Evolutionary conservation across 2,888 invertebrate species (phyloP).

Genomic region (Cryptophagus acutangulus): DNA sequence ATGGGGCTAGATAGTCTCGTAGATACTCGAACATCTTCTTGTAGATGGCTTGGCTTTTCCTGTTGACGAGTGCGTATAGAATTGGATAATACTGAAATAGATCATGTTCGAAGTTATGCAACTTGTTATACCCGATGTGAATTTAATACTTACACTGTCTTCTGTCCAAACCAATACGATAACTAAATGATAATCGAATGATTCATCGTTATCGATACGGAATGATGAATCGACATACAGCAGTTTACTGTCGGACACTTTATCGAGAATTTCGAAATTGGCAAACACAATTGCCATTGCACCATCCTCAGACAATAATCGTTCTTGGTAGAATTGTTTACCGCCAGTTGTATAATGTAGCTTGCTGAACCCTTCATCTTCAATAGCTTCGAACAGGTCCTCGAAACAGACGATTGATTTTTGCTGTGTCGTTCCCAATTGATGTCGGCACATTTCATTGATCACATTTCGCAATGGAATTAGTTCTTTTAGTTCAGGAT

Average conservation of each 20-base stretch:
- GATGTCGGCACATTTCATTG: constrained; percentile 41
- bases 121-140: too few relatives aligned
- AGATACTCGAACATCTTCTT: constrained; percentile 39
- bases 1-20: constrained; percentile 36
- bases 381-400: constrained; percentile 37
- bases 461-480: constrained; percentile 39
- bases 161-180: constrained; percentile 42
- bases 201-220: constrained; percentile 37
- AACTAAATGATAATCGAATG: constrained; percentile 40
- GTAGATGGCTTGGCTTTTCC: constrained; percentile 39
- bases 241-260: constrained; percentile 35
- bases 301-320: constrained; percentile 55
- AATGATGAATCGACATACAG: constrained; percentile 46
- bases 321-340: constrained; percentile 53
- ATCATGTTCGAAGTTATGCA: too few relatives aligned
- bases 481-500: constrained; percentile 34
- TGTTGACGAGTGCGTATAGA: constrained; percentile 38
- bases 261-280: constrained; percentile 34
- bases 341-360: constrained; percentile 40
- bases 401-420: constrained; percentile 35
- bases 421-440: too few relatives aligned
- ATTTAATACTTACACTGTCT: constrained; percentile 40
- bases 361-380: constrained; percentile 35
- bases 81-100: constrained; percentile 42
- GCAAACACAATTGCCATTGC: constrained; percentile 40